Base-by-base conservation (phyloP, 2,888 invertebrate genomes). In the Sarcophaga subvicina region DNA sequence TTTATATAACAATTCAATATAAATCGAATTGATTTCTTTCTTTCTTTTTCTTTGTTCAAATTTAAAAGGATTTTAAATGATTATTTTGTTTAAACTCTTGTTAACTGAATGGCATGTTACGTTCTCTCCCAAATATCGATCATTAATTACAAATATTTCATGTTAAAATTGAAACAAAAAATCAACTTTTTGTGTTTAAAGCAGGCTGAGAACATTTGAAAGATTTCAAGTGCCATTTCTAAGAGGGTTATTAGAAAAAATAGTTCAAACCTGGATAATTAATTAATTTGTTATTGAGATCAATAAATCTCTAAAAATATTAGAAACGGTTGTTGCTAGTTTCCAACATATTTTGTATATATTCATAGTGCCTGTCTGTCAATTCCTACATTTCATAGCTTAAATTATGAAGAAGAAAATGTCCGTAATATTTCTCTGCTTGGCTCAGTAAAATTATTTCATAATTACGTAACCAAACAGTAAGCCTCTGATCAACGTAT, bases 1-100 rank as follows among this genome's bases (percentile, higher is more conserved):
- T 87, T 79, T 87, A 82, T 87, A 72, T 87, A 84, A 87, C 76
- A 82, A 82, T 84, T 84, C 76, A 76, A 84, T 87, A 84, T 47
- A 72, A 71, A 73, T 80, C 49, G 27, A 80, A 78, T 80, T 78
- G 71, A 84, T 82, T 83, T 47, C 37, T 8, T 37, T 37, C 37
- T 37, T 37, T 8, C 8, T 37, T 37, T 37, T 37, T 25, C 60
- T 12, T 67, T 67, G 25, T 79, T 49, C 4, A 47, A 17, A 75
- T 12, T 75, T 27, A 54, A 63, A 73, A 64, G 10, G n/a, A 62
- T 76, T 25, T 75, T 83, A 81, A 87, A 83, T 75, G 66, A 81
- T 87, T 87, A 78, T 62, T 14, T 70, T 17, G 54, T 69, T 71
- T 75, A 63, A 78, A 59, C 66, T 60, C 62, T 75, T 69, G 12